Conservation (phyloP, 2,888 invertebrate genomes). For the Drosophila prolongata region DNA sequence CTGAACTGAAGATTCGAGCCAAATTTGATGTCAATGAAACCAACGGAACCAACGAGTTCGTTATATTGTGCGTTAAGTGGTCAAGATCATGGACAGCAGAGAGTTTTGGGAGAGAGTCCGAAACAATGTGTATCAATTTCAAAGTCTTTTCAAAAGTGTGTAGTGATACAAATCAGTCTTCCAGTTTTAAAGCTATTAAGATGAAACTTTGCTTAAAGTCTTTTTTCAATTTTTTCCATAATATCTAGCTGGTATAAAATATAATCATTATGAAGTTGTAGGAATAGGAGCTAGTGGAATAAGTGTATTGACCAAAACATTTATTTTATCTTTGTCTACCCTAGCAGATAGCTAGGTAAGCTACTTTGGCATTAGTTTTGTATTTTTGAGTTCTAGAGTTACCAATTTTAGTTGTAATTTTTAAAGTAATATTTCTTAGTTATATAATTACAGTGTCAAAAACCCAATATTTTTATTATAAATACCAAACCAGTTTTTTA, state of each 20-base stretch:
- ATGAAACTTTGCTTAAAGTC: too few species aligned
- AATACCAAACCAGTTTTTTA: background rate
- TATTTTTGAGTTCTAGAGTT: background rate
- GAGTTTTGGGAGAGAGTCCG: constrained; percentile 1
- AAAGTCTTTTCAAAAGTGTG: background rate
- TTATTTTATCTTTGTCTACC: too few species aligned
- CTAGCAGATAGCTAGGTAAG: too few species aligned
- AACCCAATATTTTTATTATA: background rate
- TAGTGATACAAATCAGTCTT: too few species aligned
- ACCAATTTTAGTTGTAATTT: background rate
- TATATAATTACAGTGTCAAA: background rate
- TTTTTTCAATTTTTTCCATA: too few species aligned
- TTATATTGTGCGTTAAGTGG: constrained; percentile 48
- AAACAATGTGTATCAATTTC: constrained; percentile 43
- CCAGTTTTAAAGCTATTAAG: too few species aligned
- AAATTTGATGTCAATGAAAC: constrained; percentile 75
- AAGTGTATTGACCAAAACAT: too few species aligned
- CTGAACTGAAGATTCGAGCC: constrained; percentile 32
- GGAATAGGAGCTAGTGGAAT: too few species aligned
- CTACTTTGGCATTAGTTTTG: too few species aligned
- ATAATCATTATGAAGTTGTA: too few species aligned
- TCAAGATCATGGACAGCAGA: constrained; percentile 72
- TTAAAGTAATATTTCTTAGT: background rate
- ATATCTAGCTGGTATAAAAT: too few species aligned
- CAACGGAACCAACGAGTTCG: constrained; percentile 22